phyloP scores from a whole-genome alignment of 1,140 invertebrate genomes.

The Drosophila bocqueti region DNA sequence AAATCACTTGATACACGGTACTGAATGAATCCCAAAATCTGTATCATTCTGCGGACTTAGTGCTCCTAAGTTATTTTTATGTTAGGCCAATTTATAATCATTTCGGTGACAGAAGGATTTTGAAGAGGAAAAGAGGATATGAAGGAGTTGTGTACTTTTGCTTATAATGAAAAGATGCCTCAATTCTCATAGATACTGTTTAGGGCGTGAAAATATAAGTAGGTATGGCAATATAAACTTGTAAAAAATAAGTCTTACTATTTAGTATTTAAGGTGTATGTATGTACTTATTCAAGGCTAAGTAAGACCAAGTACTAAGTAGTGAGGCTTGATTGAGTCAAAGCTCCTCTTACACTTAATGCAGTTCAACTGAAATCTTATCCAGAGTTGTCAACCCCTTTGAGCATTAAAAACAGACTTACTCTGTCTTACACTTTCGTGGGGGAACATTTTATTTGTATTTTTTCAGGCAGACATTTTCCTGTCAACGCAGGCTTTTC shows the following conservation, averaged over 20 bases:
- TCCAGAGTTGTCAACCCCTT: constrained; percentile 23
- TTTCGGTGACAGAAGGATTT: not conserved
- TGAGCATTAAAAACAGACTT: constrained; percentile 8
- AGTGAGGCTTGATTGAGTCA: not conserved
- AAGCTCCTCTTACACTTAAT: not conserved
- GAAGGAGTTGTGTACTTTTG: not conserved
- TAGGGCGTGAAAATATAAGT: not conserved
- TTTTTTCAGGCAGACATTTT: constrained; percentile 9
- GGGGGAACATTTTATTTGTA: not conserved
- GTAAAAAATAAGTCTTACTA: not conserved
- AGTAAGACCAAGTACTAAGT: not conserved
- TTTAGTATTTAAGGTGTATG: not conserved
- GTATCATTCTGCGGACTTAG: constrained; percentile 20
- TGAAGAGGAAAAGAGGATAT: not conserved
- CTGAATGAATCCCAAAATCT: constrained; percentile 28
- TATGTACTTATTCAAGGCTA: not conserved
- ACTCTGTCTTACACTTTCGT: not conserved
- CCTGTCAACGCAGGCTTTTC: constrained; percentile 64
- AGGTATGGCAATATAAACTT: not conserved
- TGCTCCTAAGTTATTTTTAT: constrained; percentile 2
- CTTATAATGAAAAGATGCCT: not conserved
- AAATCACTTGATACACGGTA: constrained; percentile 30
- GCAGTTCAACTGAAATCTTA: constrained; percentile 5
- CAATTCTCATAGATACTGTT: not conserved
- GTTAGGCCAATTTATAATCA: constrained; percentile 33